Conservation (phyloP, 1,140 invertebrate species). For the Ceratina japonica region DNA sequence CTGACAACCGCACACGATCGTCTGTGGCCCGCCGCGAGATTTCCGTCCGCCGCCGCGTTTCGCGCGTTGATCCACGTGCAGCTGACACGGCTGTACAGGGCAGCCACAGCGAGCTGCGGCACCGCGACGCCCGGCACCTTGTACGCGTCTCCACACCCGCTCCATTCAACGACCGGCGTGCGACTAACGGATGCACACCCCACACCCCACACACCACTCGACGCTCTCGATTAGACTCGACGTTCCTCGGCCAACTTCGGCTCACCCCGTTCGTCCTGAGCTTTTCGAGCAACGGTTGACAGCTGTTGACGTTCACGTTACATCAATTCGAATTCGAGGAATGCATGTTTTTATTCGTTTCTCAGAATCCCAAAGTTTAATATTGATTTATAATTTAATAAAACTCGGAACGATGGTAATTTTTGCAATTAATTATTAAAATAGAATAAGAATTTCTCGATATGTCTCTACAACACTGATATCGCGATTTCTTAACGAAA, state of each 20-base stretch:
- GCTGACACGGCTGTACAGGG: slow-evolving; percentile 73
- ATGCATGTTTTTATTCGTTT: no score
- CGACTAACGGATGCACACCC: slow-evolving; percentile 67
- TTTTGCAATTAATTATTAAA: no score
- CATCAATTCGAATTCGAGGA: neutral
- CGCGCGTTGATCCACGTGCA: slow-evolving; percentile 74
- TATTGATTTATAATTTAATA: no score
- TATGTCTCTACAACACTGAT: no score
- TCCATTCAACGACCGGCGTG: slow-evolving; percentile 86
- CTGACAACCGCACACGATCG: slow-evolving; percentile 76
- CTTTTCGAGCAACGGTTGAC: neutral
- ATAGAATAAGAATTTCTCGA: no score
- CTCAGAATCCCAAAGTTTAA: no score
- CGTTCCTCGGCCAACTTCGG: slow-evolving; percentile 52
- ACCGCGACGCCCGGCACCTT: slow-evolving; percentile 73
- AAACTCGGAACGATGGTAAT: no score
- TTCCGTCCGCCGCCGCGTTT: slow-evolving; percentile 68
- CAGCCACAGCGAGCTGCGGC: slow-evolving; percentile 71
- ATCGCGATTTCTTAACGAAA: no score
- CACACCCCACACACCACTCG: slow-evolving; percentile 56
- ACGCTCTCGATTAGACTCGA: slow-evolving; percentile 41
- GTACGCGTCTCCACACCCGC: slow-evolving; percentile 80
- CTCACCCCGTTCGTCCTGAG: neutral
- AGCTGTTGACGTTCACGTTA: neutral
- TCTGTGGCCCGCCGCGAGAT: slow-evolving; percentile 72